Percentiles rank a stretch among this genome's conserved stretches.
phyloP scores from a whole-genome alignment of 2,113 vertebrate genomes.

The Alectura lathami region DNA sequence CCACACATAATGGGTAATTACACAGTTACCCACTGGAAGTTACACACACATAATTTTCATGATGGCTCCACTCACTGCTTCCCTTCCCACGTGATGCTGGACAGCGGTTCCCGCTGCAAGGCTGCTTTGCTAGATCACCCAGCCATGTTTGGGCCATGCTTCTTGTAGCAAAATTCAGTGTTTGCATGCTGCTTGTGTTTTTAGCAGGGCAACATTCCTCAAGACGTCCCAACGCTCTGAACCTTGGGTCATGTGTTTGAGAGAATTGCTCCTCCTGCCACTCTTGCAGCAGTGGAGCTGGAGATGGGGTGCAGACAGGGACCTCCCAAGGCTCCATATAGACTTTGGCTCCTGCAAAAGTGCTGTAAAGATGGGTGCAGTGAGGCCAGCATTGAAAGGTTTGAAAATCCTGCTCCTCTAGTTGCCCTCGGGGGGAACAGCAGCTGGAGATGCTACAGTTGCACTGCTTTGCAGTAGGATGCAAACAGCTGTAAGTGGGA shows the following conservation, averaged over 20 bases:
- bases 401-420: not conserved
- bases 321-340: not conserved
- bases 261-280: not conserved
- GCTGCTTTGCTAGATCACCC: not conserved
- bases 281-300: not conserved
- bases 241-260: not conserved
- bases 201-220: not conserved
- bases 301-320: not conserved
- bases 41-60: not conserved
- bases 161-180: not conserved
- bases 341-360: not conserved
- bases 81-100: not conserved
- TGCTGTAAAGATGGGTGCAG: not conserved
- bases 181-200: not conserved
- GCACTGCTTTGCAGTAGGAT: not conserved
- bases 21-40: constrained; percentile 32
- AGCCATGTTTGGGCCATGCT: not conserved
- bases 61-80: not conserved
- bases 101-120: accelerated
- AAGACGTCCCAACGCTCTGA: not conserved
- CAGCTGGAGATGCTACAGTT: not conserved
- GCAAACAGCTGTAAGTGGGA: not conserved
- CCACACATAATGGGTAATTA: constrained; percentile 23
- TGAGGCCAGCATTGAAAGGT: not conserved
- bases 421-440: not conserved